Percentiles rank a stretch among this genome's conserved stretches.
phyloP scores from a whole-genome alignment of 2,888 invertebrate species.

The Spodoptera littoralis region DNA sequence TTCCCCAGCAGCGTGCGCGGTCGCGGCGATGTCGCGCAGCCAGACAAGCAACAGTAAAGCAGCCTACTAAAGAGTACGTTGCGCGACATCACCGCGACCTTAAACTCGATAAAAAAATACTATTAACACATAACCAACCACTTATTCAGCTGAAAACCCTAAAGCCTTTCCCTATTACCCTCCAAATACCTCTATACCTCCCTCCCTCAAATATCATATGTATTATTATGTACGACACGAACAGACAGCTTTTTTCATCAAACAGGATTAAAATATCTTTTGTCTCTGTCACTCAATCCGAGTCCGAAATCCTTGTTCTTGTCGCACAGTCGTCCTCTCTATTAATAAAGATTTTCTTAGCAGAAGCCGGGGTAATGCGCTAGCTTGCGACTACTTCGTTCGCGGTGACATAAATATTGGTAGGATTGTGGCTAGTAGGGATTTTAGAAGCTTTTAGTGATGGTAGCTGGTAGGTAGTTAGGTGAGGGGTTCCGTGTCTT shows the following conservation, averaged over 20 bases:
- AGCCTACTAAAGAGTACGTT: no score
- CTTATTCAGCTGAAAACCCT: no score
- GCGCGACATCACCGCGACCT: no score
- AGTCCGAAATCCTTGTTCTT: slow-evolving; percentile 50
- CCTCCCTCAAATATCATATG: background rate
- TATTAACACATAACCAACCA: no score
- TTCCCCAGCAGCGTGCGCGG: no score
- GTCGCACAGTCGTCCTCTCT: slow-evolving; percentile 62
- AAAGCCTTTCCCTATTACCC: no score
- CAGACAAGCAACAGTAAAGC: no score
- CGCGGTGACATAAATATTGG: slow-evolving; percentile 52
- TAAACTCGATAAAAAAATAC: no score
- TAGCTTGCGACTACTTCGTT: slow-evolving; percentile 38
- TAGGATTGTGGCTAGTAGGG: slow-evolving; percentile 40
- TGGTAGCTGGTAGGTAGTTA: background rate
- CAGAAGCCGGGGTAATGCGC: slow-evolving; percentile 66
- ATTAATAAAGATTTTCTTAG: slow-evolving; percentile 85
- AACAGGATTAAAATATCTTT: slow-evolving; percentile 63
- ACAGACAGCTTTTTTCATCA: slow-evolving; percentile 50
- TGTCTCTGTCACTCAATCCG: slow-evolving; percentile 72
- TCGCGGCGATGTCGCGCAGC: no score
- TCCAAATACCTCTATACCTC: no score
- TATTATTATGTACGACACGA: slow-evolving; percentile 7
- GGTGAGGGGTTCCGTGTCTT: background rate
- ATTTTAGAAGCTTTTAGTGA: slow-evolving; percentile 16